These are phyloP conservation scores for Bombus confusus DNA, from an alignment of 1,140 invertebrate genomes.

Conservation along the genomic window DNA sequence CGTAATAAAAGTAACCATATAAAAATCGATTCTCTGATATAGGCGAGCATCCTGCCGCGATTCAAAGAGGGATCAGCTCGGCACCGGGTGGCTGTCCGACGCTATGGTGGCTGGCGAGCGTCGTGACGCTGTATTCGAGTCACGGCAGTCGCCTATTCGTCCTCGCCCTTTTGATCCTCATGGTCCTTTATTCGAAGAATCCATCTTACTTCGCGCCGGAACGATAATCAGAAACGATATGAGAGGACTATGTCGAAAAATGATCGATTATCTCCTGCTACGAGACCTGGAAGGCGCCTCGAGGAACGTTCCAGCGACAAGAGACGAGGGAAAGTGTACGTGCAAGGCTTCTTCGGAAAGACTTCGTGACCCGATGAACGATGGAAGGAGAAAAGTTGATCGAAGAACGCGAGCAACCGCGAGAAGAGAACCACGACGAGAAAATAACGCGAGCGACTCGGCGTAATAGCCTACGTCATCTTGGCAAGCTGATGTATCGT, in stretches of 20 bases:
- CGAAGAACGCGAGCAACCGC: slow-evolving; percentile 55
- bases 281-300: slow-evolving; percentile 59
- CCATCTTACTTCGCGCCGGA: slow-evolving; percentile 72
- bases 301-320: slow-evolving; percentile 44
- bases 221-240: slow-evolving; percentile 75
- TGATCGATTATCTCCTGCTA: slow-evolving; percentile 65
- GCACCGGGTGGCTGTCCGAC: slow-evolving; percentile 79
- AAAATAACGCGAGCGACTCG: not conserved
- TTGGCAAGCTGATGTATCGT: not conserved
- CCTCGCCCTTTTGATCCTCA: slow-evolving; percentile 74
- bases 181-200: slow-evolving; percentile 73
- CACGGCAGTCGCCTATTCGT: slow-evolving; percentile 76
- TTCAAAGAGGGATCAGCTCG: slow-evolving; percentile 80
- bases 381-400: slow-evolving; percentile 26
- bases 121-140: slow-evolving; percentile 77
- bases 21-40: slow-evolving; percentile 52
- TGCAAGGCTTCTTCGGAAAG: slow-evolving; percentile 15
- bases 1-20: not conserved
- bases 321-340: slow-evolving; percentile 17
- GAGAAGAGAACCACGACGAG: slow-evolving; percentile 12
- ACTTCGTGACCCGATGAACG: slow-evolving; percentile 19
- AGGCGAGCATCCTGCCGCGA: slow-evolving; percentile 81
- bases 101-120: slow-evolving; percentile 80
- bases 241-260: slow-evolving; percentile 50
- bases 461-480: not conserved